phyloP scores from a whole-genome alignment of 1,140 invertebrate species.

The Cydia pomonella region DNA sequence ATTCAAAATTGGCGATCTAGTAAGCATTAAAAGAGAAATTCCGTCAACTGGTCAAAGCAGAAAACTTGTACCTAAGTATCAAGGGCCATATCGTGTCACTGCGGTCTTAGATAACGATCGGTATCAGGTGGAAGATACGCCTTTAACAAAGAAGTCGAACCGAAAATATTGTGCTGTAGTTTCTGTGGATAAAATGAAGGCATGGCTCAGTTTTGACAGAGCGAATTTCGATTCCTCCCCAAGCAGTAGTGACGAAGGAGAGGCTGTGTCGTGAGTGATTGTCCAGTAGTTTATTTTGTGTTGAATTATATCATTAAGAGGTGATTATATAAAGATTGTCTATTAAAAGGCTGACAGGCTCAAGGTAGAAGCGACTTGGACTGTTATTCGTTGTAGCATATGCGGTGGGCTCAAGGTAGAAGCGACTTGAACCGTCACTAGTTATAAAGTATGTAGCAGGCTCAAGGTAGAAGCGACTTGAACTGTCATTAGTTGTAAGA shows the following conservation, averaged over 20 bases:
- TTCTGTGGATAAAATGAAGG: not conserved
- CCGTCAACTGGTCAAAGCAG: constrained; percentile 1
- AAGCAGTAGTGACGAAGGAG: not conserved
- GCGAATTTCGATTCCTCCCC: not conserved
- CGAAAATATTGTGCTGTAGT: constrained; percentile 1
- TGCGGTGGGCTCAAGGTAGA: no score
- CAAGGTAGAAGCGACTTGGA: no score
- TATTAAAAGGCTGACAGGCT: no score
- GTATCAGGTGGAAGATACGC: not conserved
- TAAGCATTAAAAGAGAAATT: not conserved
- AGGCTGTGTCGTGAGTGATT: not conserved
- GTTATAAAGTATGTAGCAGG: no score
- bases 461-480: no score
- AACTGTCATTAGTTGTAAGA: no score
- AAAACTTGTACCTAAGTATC: not conserved
- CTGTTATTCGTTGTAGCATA: no score
- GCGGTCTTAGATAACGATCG: not conserved
- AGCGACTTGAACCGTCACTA: no score
- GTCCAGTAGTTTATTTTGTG: not conserved
- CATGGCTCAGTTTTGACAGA: not conserved
- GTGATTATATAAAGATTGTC: not conserved
- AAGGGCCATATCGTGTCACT: not conserved
- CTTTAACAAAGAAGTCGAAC: not conserved
- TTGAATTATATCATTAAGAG: not conserved
- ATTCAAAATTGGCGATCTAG: not conserved